Evolutionary conservation across 2,113 vertebrate species (phyloP).

Genomic region (Scomber scombrus): DNA sequence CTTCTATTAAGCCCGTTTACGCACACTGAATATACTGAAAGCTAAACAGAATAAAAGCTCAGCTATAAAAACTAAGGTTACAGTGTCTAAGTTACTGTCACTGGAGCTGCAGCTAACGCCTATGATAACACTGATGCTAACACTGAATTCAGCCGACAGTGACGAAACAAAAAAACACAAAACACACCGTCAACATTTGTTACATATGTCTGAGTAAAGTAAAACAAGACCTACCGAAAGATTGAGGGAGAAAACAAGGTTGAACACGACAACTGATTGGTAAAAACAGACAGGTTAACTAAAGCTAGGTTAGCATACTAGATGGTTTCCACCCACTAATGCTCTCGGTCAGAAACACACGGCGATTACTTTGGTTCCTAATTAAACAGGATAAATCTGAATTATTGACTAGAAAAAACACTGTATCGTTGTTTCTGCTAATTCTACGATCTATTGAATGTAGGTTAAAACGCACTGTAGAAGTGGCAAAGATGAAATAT

Average conservation of each 20-base stretch:
- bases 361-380: constrained; percentile 14
- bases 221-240: constrained; percentile 17
- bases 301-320: constrained; percentile 29
- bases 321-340: constrained; percentile 22
- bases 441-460: too few relatives aligned
- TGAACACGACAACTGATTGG: neutral
- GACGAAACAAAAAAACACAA: neutral
- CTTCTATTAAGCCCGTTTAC: too few relatives aligned
- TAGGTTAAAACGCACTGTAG: too few relatives aligned
- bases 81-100: too few relatives aligned
- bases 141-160: neutral
- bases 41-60: neutral
- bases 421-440: neutral
- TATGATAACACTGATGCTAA: constrained; percentile 3
- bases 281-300: neutral
- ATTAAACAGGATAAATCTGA: neutral
- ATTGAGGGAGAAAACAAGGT: neutral
- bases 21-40: neutral
- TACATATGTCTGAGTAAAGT: neutral
- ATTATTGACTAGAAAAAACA: neutral
- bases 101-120: neutral
- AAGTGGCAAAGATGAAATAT: too few relatives aligned
- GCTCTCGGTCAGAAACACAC: constrained; percentile 57
- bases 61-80: neutral
- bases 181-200: neutral